A percentile compares a stretch with the other conserved stretches of the same genome.
Evolutionary conservation across 2,113 vertebrate genomes (phyloP).

Genomic region (Mesocricetus auratus): DNA sequence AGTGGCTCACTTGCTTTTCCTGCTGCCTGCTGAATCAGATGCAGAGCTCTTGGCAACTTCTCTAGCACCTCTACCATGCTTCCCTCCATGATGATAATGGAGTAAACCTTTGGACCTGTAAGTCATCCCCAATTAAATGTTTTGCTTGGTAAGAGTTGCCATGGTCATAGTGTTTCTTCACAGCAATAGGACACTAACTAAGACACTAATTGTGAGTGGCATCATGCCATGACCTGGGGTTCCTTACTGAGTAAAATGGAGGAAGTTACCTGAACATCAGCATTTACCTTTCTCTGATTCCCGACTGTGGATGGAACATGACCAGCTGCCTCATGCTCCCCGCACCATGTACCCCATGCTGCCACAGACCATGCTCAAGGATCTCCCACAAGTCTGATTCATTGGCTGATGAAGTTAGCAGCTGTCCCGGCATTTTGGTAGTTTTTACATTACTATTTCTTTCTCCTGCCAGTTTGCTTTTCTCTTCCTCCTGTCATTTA

Average conservation of each 20-base stretch:
- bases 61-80: neutral
- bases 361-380: too few species aligned
- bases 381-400: neutral
- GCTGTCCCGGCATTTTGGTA: neutral
- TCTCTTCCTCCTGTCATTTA: neutral
- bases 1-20: neutral
- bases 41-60: too few species aligned
- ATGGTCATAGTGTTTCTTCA: neutral
- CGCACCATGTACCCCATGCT: neutral
- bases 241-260: neutral
- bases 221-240: too few species aligned
- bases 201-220: neutral
- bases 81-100: too few species aligned
- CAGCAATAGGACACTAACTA: neutral
- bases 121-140: neutral
- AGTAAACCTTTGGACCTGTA: neutral
- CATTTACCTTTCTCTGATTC: neutral
- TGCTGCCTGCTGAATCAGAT: too few species aligned
- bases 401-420: neutral
- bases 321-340: neutral
- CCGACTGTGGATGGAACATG: neutral
- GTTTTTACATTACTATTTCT: neutral
- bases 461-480: neutral
- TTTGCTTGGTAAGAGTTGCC: neutral
- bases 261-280: neutral